Evolutionary conservation across 2,888 invertebrate genomes (phyloP).

Genomic region (Silvanus unidentatus): DNA sequence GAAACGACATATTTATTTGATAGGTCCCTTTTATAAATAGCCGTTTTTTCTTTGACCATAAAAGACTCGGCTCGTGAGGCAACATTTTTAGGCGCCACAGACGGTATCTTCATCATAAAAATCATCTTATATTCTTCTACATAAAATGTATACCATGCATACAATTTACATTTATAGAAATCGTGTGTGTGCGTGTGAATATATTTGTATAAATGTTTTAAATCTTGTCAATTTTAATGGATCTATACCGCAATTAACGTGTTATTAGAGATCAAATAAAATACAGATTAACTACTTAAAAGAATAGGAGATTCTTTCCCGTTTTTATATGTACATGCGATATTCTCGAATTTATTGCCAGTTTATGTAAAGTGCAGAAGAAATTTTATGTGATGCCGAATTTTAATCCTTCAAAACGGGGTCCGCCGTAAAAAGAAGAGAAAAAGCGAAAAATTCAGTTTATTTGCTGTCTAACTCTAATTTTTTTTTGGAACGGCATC

Average conservation of each 20-base stretch:
- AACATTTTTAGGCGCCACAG: slow-evolving; percentile 34
- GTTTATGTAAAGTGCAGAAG: too few relatives aligned
- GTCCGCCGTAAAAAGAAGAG: not conserved
- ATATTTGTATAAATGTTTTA: slow-evolving; percentile 15
- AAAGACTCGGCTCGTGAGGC: slow-evolving; percentile 31
- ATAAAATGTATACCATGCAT: too few relatives aligned
- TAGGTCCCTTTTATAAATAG: slow-evolving; percentile 7
- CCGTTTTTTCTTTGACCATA: slow-evolving; percentile 10
- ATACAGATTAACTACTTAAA: not conserved
- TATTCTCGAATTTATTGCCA: too few relatives aligned
- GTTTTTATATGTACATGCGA: not conserved
- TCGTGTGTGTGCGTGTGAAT: too few relatives aligned
- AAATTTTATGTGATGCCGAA: too few relatives aligned
- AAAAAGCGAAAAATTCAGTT: too few relatives aligned
- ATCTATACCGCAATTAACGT: slow-evolving; percentile 16
- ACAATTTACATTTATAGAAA: too few relatives aligned
- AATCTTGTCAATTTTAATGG: slow-evolving; percentile 25
- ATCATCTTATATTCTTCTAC: slow-evolving; percentile 18
- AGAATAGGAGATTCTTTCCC: not conserved
- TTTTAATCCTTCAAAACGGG: too few relatives aligned
- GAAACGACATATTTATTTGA: slow-evolving; percentile 8
- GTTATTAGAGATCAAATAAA: slow-evolving; percentile 1
- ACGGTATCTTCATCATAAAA: slow-evolving; percentile 35
- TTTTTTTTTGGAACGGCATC: too few relatives aligned
- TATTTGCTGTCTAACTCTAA: too few relatives aligned